Conservation (phyloP, 1,140 invertebrate species). For the Formica exsecta region DNA sequence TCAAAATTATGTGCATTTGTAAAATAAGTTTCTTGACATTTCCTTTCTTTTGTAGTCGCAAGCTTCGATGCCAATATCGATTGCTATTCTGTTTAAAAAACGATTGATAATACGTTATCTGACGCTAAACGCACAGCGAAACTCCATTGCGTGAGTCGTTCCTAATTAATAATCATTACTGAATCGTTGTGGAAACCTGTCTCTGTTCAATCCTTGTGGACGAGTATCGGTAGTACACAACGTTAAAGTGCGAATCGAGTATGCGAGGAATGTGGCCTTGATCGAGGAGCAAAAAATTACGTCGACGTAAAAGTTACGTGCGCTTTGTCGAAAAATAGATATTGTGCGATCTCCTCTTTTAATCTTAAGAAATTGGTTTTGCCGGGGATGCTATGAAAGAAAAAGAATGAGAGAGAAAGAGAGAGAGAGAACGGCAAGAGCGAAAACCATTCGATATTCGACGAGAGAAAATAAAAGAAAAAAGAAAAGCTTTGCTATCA, state of each 20-base stretch:
- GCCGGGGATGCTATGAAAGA: background rate
- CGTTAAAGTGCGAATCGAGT: conserved; percentile 36
- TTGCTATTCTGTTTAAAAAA: background rate
- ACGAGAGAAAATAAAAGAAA: background rate
- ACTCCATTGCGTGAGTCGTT: background rate
- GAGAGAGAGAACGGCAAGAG: background rate
- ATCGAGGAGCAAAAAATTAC: conserved; percentile 37
- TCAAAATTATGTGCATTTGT: background rate
- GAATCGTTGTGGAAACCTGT: conserved; percentile 27
- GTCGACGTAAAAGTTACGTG: conserved; percentile 4
- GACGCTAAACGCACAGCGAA: conserved; percentile 10
- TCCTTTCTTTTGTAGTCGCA: background rate
- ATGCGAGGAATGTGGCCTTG: conserved; percentile 55
- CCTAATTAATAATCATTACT: conserved; percentile 26
- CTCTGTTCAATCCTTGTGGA: conserved; percentile 4
- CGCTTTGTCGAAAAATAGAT: conserved; percentile 40
- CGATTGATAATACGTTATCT: conserved; percentile 11
- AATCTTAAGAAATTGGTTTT: conserved; percentile 42
- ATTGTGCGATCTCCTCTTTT: conserved; percentile 28
- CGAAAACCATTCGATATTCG: background rate
- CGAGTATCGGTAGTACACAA: background rate
- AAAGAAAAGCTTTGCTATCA: conserved; percentile 26
- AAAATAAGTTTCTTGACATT: background rate
- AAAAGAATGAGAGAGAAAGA: background rate
- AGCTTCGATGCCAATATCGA: background rate